Conservation (phyloP, 2,797 vertebrate species). For the Silurus aristotelis region DNA sequence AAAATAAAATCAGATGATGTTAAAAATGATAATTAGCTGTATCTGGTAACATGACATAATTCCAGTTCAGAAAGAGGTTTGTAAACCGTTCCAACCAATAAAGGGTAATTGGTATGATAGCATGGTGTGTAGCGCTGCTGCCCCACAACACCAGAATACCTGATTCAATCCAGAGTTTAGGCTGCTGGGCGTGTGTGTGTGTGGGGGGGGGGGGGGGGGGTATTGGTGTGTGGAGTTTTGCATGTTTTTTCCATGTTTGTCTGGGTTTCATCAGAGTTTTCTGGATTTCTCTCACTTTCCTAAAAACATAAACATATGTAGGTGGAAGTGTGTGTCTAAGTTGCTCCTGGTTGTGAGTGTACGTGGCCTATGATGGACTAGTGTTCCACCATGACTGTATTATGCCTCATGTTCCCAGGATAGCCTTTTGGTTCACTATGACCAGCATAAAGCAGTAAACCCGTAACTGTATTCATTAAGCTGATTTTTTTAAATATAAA, state of each 20-base stretch:
- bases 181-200: neutral
- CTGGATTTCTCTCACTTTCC: neutral
- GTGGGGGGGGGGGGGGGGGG: no score
- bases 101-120: neutral
- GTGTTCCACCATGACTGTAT: neutral
- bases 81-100: neutral
- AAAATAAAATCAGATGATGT: neutral
- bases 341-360: neutral
- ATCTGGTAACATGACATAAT: neutral
- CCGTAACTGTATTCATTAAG: neutral
- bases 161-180: neutral
- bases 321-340: neutral
- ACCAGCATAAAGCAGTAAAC: neutral
- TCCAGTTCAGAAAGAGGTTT: neutral
- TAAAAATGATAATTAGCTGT: neutral
- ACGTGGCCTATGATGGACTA: neutral
- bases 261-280: no score
- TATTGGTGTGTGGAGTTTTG: neutral
- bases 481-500: neutral
- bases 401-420: neutral
- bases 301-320: neutral
- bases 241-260: neutral
- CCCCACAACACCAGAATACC: neutral
- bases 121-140: neutral
- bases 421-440: neutral